Conservation (phyloP, 2,113 vertebrate species). For the Mionectes macconnelli region DNA sequence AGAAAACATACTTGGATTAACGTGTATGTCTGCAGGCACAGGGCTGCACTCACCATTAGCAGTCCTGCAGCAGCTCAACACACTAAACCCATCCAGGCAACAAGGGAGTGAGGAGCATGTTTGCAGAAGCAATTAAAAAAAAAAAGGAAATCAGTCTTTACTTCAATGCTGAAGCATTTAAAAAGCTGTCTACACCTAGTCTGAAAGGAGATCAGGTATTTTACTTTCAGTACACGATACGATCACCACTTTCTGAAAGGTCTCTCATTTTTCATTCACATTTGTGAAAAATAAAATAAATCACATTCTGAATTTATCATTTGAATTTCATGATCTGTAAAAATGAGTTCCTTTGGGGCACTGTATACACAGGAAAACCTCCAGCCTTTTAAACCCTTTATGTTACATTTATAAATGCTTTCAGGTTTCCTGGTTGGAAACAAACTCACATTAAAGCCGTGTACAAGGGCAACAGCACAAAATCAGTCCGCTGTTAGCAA, state of each 20-base stretch:
- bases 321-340: neutral
- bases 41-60: neutral
- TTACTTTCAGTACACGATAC: neutral
- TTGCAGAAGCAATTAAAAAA: neutral
- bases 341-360: neutral
- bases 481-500: neutral
- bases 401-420: neutral
- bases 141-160: neutral
- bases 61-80: neutral
- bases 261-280: neutral
- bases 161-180: neutral
- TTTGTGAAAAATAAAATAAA: neutral
- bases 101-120: neutral
- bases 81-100: neutral
- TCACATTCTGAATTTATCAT: neutral
- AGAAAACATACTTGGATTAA: constrained; percentile 5
- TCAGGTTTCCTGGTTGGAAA: neutral
- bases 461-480: neutral
- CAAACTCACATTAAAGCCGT: neutral
- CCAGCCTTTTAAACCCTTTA: neutral
- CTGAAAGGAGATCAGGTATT: neutral
- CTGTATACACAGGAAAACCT: neutral
- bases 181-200: neutral
- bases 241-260: neutral
- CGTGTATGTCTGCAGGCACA: accelerated